phyloP scores from a whole-genome alignment of 1,140 invertebrate genomes.

The Procambarus clarkii region DNA sequence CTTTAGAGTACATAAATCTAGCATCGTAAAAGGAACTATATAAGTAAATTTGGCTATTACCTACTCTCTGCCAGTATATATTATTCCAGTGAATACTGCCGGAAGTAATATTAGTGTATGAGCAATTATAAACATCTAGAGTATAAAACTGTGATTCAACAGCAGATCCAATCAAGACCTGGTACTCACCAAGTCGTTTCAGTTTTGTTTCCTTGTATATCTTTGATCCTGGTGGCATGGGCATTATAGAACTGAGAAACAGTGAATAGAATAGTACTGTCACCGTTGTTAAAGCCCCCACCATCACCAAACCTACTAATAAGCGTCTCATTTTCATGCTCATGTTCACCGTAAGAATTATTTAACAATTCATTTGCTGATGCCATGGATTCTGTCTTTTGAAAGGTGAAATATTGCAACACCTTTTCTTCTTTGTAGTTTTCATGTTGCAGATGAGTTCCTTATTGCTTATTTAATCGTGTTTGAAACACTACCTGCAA shows the following conservation, averaged over 20 bases:
- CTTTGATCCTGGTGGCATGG: background rate
- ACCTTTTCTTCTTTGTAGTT: background rate
- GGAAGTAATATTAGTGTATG: background rate
- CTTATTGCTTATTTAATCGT: too few species aligned
- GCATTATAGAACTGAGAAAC: background rate
- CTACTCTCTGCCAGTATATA: constrained; percentile 46
- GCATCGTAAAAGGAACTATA: constrained; percentile 53
- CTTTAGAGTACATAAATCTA: constrained; percentile 16
- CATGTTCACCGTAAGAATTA: background rate
- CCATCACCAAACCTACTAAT: constrained; percentile 5
- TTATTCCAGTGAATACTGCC: constrained; percentile 35
- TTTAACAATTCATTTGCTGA: background rate
- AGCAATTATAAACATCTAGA: constrained; percentile 42
- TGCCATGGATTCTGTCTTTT: background rate
- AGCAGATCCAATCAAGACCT: constrained; percentile 18
- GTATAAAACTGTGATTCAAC: constrained; percentile 51
- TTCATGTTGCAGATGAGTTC: background rate
- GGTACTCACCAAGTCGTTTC: constrained; percentile 10
- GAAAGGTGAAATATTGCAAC: background rate
- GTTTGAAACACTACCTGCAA: too few species aligned
- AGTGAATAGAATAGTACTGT: constrained; percentile 16
- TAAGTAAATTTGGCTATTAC: constrained; percentile 23
- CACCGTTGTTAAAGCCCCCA: background rate
- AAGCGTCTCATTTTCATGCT: constrained; percentile 1
- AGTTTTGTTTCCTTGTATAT: background rate